Evolutionary conservation across 2,113 vertebrate species (phyloP).

Genomic region (Saiga tatarica): DNA sequence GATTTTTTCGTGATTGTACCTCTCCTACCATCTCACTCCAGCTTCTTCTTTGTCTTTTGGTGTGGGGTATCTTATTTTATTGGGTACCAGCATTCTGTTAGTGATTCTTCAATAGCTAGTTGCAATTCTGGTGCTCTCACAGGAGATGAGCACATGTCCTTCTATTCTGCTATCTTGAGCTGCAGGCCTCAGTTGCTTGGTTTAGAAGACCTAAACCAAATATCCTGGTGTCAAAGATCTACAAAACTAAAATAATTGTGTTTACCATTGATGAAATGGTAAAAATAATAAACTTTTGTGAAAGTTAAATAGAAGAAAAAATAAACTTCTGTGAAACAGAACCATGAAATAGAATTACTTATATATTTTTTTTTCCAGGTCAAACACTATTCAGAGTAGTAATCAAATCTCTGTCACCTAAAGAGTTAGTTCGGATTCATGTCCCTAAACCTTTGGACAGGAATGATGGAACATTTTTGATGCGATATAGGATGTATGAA

Average conservation of each 20-base stretch:
- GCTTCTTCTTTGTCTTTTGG: background rate
- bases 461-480: slow-evolving; percentile 92
- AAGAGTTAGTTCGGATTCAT: slow-evolving; percentile 88
- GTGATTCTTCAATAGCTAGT: background rate
- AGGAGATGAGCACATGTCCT: background rate
- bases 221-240: background rate
- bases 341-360: slow-evolving; percentile 29
- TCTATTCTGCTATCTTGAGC: background rate
- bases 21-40: background rate
- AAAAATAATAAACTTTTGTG: background rate
- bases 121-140: background rate
- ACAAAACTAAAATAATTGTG: background rate
- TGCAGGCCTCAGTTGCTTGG: background rate
- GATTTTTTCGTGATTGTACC: background rate
- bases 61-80: background rate
- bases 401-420: slow-evolving; percentile 85
- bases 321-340: background rate
- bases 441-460: slow-evolving; percentile 89
- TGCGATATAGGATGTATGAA: slow-evolving; percentile 90
- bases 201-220: background rate
- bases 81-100: background rate
- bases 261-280: background rate
- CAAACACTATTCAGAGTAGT: slow-evolving; percentile 87
- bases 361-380: slow-evolving; percentile 73
- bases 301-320: background rate